Evolutionary conservation across 2,797 vertebrate species (phyloP), one percentile per base, ranked within the genome.

Genomic region (Centropyge bicolor): DNA sequence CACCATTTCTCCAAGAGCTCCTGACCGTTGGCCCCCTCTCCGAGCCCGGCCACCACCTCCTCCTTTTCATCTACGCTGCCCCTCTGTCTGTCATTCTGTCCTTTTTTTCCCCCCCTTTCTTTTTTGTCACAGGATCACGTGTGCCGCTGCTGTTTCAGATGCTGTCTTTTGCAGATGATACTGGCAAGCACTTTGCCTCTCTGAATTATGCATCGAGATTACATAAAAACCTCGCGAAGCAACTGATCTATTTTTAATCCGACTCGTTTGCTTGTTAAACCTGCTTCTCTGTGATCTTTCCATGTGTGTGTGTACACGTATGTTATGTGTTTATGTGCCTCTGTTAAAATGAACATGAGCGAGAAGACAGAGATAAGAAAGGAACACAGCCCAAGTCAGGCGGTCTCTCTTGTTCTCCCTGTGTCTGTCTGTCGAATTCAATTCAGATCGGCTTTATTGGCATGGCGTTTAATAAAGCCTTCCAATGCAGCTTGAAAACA

Each of bases 161-260:
- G 57, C 91, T 86, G 74, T 82, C 77, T 81, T 78, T 52, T 87
- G 86, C 82, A 77, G 92, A 92, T 88, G 89, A 94, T 94, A 89
- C 81, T 61, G 65, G 82, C 78, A 54, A 91, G 88, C 93, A 88
- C 88, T 94, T 94, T 93, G 88, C 86, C 89, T 82, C 69, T 80
- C 65, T 95, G 76, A 95, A 95, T 95, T 94, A 95, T 95, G 83
- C 90, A 95, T 93, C 0, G 22, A 79, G 86, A 93, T 93, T 93
- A 91, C 92, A 93, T 92, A 83, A 92, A 93, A 89, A 87, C 82
- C 74, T 87, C 78, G 84, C 86, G 90, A 89, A 93, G 85, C 81
- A 90, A 78, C 71, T 76, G 85, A 94, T 95, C 89, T 91, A 95
- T 95, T 93, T 94, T 95, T 94, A 94, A 93, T 94, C 84, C 72